Conservation (phyloP, 2,888 invertebrate genomes). For the Nomada lathburiana region DNA sequence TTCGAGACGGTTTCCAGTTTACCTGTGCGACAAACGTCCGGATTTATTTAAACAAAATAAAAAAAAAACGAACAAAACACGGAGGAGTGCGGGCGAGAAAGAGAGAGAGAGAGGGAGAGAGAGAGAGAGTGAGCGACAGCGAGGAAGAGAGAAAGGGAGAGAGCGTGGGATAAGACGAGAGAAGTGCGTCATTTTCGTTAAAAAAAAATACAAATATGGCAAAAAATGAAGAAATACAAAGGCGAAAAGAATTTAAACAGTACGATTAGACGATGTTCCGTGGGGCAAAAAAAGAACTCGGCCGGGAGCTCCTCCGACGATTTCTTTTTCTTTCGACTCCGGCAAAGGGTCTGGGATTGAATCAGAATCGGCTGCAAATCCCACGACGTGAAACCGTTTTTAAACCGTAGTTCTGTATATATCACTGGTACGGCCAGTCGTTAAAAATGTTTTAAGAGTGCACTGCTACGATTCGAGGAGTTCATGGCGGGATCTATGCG, state of each 20-base stretch:
- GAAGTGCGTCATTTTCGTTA: slow-evolving; percentile 50
- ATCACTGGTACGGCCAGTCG: slow-evolving; percentile 35
- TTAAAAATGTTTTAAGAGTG: slow-evolving; percentile 15
- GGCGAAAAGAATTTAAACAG: slow-evolving; percentile 62
- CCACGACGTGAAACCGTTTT: slow-evolving; percentile 31
- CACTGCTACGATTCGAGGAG: slow-evolving; percentile 61
- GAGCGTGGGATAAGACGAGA: slow-evolving; percentile 17
- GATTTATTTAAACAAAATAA: slow-evolving; percentile 42
- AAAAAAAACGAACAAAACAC: slow-evolving; percentile 8
- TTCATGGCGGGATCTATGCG: slow-evolving; percentile 67
- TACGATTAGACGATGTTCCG: slow-evolving; percentile 68
- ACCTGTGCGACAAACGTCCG: slow-evolving; percentile 62
- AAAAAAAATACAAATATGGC: slow-evolving; percentile 17
- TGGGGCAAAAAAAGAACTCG: slow-evolving; percentile 35
- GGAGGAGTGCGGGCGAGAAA: slow-evolving; percentile 27
- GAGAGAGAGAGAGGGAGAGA: slow-evolving; percentile 13
- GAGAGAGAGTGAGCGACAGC: background rate
- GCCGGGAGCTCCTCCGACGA: slow-evolving; percentile 63
- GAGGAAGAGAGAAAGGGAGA: slow-evolving; percentile 4
- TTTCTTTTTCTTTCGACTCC: slow-evolving; percentile 26
- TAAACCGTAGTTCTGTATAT: slow-evolving; percentile 43
- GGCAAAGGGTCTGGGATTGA: slow-evolving; percentile 25
- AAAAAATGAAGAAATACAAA: slow-evolving; percentile 43
- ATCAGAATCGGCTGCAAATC: slow-evolving; percentile 13
- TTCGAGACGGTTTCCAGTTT: slow-evolving; percentile 68